Evolutionary conservation across 1,140 invertebrate genomes (phyloP), one percentile per base, ranked within the genome.

Genomic region (Tachypleus tridentatus): DNA sequence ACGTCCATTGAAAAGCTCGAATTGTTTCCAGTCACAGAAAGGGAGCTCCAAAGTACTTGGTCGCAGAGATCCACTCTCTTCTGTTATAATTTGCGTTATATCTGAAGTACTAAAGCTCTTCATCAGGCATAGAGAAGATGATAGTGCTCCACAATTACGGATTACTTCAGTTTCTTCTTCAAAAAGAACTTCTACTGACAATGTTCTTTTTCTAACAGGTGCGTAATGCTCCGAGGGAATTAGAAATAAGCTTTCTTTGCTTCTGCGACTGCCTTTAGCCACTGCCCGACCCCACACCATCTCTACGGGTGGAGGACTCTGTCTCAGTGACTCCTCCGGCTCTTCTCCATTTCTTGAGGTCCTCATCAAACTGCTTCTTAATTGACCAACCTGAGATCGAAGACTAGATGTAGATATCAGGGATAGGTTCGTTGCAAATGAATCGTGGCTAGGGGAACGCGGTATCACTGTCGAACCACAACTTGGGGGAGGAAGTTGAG

Each of bases 41-140:
- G 57, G 64, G 54, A 68, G 60, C 52, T 70, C 71, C 29, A 69
- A 72, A 7, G 64, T 60, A 7, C 67, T 71, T 49, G 63, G 60
- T 67, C 58, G 64, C 51, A 67, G 58, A 54, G 8, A 62, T 64
- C 51, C 69, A 29, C 29, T 29, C 51, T n/a, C 11, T 51, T 64
- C 66, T 54, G 58, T 57, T 52, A n/a, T 56, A 11, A 52, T 58
- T 59, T 54, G 58, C 58, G 60, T 52, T n/a, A 90, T 86, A 71
- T 90, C 88, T 52, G 83, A 84, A 0, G 87, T 87, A 67, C 87
- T 89, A 76, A 91, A 90, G 70, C 87, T 89, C 71, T 87, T 86
- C 56, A 87, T 86, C 2, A 90, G 78, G 1, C 88, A 87, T 2
- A 89, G 76, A n/a, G 85, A 86, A 0, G 86, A 86, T 8, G 86